Percentiles rank a stretch among this genome's conserved stretches.
Evolutionary conservation across 1,140 invertebrate species (phyloP).

Genomic region (Magallana angulata): DNA sequence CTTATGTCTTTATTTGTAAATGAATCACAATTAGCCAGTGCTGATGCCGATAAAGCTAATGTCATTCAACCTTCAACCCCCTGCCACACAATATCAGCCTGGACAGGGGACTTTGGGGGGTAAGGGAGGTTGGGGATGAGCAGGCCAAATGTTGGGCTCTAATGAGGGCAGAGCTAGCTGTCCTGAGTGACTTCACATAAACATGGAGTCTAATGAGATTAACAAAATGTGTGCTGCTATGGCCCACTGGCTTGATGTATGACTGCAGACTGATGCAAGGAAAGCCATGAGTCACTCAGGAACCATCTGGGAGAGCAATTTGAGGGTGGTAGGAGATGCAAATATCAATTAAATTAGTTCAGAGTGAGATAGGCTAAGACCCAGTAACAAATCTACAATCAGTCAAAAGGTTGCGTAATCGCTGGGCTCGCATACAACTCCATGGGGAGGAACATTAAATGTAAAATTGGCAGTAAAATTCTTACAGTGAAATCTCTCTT

Average conservation of each 20-base stretch:
- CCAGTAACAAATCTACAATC: conserved; percentile 26
- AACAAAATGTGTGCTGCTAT: conserved; percentile 23
- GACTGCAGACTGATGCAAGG: conserved; percentile 4
- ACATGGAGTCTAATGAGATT: conserved; percentile 20
- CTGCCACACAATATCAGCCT: neutral
- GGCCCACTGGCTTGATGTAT: conserved; percentile 20
- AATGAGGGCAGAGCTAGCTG: neutral
- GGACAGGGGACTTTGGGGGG: neutral
- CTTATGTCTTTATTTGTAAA: conserved; percentile 17
- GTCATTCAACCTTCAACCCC: neutral
- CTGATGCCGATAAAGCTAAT: conserved; percentile 21
- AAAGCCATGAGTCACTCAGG: conserved; percentile 12
- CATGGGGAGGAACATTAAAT: neutral
- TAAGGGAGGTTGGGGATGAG: neutral
- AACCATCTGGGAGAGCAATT: conserved; percentile 33
- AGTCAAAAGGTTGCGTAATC: conserved; percentile 26
- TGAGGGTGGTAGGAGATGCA: conserved; percentile 27
- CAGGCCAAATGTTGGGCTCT: neutral
- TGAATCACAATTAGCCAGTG: conserved; percentile 33
- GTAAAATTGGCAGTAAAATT: conserved; percentile 34
- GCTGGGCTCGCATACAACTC: neutral
- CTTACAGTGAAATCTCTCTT: neutral
- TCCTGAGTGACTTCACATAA: conserved; percentile 27
- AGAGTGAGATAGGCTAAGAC: neutral
- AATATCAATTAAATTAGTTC: conserved; percentile 33